A percentile compares a stretch with the other conserved stretches of the same genome.
These are phyloP conservation scores for Rostratula benghalensis DNA, from an alignment of 2,113 vertebrate genomes.

Conservation along the genomic window DNA sequence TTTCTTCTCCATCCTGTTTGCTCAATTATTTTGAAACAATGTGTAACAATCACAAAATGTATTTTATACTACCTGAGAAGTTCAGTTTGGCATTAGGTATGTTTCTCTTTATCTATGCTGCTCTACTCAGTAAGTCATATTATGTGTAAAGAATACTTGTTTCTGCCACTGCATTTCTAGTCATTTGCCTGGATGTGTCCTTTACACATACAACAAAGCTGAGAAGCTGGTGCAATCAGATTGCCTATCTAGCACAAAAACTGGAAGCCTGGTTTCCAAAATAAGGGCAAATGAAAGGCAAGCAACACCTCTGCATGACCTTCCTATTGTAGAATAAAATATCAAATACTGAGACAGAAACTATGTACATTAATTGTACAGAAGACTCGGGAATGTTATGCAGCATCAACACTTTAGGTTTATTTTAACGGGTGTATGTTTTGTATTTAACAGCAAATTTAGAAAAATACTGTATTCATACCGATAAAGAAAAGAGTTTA, in stretches of 20 bases:
- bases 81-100: background rate
- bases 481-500: background rate
- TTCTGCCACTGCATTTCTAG: background rate
- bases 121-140: background rate
- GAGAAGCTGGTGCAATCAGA: background rate
- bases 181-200: background rate
- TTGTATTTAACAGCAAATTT: background rate
- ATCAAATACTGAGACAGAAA: background rate
- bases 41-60: background rate
- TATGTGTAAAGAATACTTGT: background rate
- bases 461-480: background rate
- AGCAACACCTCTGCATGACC: background rate
- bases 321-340: background rate
- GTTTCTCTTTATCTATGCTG: background rate
- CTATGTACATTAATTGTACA: background rate
- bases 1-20: background rate
- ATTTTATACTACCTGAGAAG: background rate
- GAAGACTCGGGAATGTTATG: background rate
- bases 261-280: background rate
- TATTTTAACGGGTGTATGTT: background rate
- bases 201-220: background rate
- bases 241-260: background rate
- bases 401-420: background rate
- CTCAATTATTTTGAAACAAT: background rate
- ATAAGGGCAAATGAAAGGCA: background rate